Percentiles rank a stretch among this genome's conserved stretches.
Conservation (phyloP, 2,113 vertebrate species). For the Dunckerocampus dactyliophorus region DNA sequence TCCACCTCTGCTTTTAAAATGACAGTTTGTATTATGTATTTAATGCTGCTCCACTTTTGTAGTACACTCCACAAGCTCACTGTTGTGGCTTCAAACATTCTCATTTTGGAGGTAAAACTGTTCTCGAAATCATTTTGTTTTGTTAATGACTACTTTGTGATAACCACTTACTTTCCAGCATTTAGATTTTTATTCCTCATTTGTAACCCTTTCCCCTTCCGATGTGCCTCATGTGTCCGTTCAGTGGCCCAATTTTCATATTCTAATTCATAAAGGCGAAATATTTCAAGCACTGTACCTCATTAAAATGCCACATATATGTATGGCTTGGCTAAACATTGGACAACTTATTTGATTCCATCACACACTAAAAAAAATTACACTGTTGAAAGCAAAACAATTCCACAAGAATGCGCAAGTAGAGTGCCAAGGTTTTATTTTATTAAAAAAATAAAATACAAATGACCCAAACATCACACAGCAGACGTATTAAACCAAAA, state of each 20-base stretch:
- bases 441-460: slow-evolving; percentile 82
- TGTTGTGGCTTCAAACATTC: too few species aligned
- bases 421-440: slow-evolving; percentile 65
- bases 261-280: slow-evolving; percentile 6
- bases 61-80: too few species aligned
- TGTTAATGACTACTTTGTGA: too few species aligned
- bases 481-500: slow-evolving; percentile 51
- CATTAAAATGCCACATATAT: slow-evolving; percentile 15
- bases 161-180: too few species aligned
- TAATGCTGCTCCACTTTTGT: too few species aligned
- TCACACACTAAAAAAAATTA: background rate
- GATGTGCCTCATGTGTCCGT: slow-evolving; percentile 19
- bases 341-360: background rate
- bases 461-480: slow-evolving; percentile 71
- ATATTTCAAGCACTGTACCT: background rate
- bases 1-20: too few species aligned
- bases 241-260: slow-evolving; percentile 8
- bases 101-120: too few species aligned
- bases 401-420: background rate
- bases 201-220: background rate
- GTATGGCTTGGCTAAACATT: too few species aligned
- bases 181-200: background rate
- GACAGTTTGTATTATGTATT: too few species aligned
- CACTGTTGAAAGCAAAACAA: slow-evolving; percentile 1
- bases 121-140: too few species aligned